These are phyloP conservation scores for Ormyrus labotus DNA, from an alignment of 2,888 invertebrate genomes.

Conservation along the genomic window DNA sequence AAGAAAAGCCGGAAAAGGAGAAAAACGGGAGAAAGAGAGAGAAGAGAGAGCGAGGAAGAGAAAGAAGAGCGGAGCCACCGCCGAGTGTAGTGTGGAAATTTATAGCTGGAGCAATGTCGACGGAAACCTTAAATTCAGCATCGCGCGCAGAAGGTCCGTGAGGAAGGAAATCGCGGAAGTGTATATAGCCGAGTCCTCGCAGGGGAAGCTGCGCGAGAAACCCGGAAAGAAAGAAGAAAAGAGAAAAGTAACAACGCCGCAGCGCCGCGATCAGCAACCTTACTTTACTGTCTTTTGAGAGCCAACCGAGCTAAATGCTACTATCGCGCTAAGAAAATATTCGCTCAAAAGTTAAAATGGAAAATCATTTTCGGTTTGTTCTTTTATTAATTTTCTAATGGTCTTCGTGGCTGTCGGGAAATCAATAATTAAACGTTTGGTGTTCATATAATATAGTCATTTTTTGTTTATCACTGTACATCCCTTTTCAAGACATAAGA, in stretches of 20 bases:
- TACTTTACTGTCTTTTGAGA: too few species aligned
- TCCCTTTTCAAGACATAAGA: too few species aligned
- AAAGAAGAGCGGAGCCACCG: not conserved
- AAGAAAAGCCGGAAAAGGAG: conserved; percentile 21
- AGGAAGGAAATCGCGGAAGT: conserved; percentile 50
- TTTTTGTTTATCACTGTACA: too few species aligned
- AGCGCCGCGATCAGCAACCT: not conserved
- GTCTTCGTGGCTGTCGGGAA: too few species aligned
- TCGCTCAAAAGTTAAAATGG: too few species aligned
- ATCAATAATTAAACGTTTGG: too few species aligned
- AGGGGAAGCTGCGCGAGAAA: conserved; percentile 24
- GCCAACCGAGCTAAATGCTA: not conserved
- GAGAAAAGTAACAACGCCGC: conserved; percentile 22
- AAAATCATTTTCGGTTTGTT: too few species aligned
- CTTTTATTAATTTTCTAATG: too few species aligned
- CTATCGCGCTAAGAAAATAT: conserved; percentile 60
- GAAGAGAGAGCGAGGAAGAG: conserved; percentile 3
- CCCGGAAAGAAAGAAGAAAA: not conserved
- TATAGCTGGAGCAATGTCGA: conserved; percentile 64
- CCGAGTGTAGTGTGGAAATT: conserved; percentile 58
- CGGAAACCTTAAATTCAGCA: conserved; percentile 74
- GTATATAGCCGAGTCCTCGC: conserved; percentile 38
- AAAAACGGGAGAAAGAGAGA: not conserved
- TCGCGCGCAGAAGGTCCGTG: conserved; percentile 60
- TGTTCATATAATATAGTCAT: too few species aligned